Evolutionary conservation across 1,140 invertebrate genomes (phyloP), one percentile per base, ranked within the genome.

Genomic region (Venturia canescens): DNA sequence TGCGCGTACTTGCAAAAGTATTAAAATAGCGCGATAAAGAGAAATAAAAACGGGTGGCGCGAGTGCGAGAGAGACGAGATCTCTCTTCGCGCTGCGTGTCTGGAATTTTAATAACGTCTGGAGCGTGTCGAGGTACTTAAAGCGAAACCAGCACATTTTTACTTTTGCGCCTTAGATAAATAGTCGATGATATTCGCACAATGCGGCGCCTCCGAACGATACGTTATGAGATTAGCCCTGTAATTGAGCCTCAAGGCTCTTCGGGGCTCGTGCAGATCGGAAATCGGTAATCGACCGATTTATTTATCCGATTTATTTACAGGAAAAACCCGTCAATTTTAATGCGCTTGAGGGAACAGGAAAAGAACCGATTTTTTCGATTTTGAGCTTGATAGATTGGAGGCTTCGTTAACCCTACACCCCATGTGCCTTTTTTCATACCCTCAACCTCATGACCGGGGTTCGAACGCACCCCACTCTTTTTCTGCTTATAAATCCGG

Each of bases 181-280:
- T 77, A 77, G 75, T 63, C 50, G 11, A 77, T 60, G 75, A 77
- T 77, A 77, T 13, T 77, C 23, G 23, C 11, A 44, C 38, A 44
- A 44, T 44, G n/a, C n/a, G 38, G 21, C 18, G 31, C 27, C 50
- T 27, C 18, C 29, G 18, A 63, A 29, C 21, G n/a, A 29, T 31
- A 60, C n/a, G 5, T 26, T 77, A 77, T 23, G 60, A 63, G 60
- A 63, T 63, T 63, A 63, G 60, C n/a, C 1, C 5, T 44, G 38
- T 9, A 44, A 44, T 44, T 44, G 38, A 44, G 38, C 38, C 38
- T 11, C 38, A 44, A 44, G 38, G 38, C 38, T 44, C 38, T 9
- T 11, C 38, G 13, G 38, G 38, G n/a, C n/a, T 44, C 38, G 38
- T 44, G 38, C 38, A 44, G 38, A 44, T 44, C 38, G 38, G 38